These are phyloP conservation scores for Archivesica marissinica DNA, from an alignment of 1,140 invertebrate genomes.

Conservation along the genomic window DNA sequence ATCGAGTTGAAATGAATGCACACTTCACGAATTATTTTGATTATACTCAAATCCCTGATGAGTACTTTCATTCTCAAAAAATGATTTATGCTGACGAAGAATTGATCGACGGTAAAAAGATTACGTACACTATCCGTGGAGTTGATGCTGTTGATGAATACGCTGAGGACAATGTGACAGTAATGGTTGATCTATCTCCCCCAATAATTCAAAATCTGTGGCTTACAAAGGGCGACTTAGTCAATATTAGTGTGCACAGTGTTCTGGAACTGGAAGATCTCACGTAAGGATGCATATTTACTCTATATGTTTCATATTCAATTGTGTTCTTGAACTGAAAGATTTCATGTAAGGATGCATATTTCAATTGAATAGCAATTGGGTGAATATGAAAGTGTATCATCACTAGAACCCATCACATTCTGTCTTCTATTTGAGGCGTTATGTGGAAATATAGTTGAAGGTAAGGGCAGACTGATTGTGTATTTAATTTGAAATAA, in stretches of 20 bases:
- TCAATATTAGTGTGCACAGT: conserved; percentile 45
- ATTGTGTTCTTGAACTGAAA: neutral
- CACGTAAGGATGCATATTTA: neutral
- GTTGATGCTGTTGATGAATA: conserved; percentile 49
- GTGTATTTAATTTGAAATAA: too few relatives aligned
- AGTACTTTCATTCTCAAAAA: conserved; percentile 4
- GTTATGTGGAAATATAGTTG: too few relatives aligned
- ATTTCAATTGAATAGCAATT: neutral
- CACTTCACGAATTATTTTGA: neutral
- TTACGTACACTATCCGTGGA: conserved; percentile 51
- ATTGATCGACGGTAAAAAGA: conserved; percentile 43
- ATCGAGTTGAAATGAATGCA: neutral
- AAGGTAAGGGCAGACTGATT: too few relatives aligned
- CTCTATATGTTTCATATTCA: neutral
- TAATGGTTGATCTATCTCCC: conserved; percentile 30
- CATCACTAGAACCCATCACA: too few relatives aligned
- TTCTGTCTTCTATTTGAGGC: too few relatives aligned
- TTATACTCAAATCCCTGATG: neutral
- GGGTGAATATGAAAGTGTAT: too few relatives aligned
- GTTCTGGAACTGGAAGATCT: conserved; percentile 10
- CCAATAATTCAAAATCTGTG: conserved; percentile 46
- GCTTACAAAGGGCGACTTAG: conserved; percentile 29
- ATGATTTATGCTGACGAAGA: conserved; percentile 4
- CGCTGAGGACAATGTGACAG: conserved; percentile 38
- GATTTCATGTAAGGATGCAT: neutral